These are phyloP conservation scores for Orchesellides sinensis DNA, from an alignment of 2,888 invertebrate species.

Conservation along the genomic window DNA sequence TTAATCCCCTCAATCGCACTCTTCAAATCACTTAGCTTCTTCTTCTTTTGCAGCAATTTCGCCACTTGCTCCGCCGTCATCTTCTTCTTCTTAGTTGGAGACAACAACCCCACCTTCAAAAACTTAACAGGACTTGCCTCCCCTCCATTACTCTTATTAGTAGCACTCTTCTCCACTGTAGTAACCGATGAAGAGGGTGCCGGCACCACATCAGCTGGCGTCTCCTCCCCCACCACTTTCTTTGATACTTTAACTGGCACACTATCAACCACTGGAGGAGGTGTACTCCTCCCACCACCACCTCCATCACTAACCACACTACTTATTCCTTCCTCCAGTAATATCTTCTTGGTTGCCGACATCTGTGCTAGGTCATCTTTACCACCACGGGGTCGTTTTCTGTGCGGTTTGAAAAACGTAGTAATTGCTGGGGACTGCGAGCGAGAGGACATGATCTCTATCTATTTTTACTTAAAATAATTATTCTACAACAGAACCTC, in stretches of 20 bases:
- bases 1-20: conserved; percentile 42
- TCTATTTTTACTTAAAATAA: too few species aligned
- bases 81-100: conserved; percentile 42
- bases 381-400: conserved; percentile 44
- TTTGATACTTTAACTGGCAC: background rate
- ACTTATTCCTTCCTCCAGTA: conserved; percentile 21
- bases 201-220: background rate
- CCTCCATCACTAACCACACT: background rate
- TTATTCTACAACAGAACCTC: too few species aligned
- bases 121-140: conserved; percentile 28
- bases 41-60: conserved; percentile 46
- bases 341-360: conserved; percentile 9
- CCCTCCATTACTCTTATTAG: too few species aligned
- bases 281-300: background rate
- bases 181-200: background rate
- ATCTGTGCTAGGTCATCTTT: conserved; percentile 13
- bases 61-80: conserved; percentile 50
- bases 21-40: conserved; percentile 45
- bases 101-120: conserved; percentile 31
- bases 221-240: background rate
- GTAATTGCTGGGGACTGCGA: conserved; percentile 47
- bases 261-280: background rate
- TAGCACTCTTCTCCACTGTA: too few species aligned
- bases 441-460: conserved; percentile 19
- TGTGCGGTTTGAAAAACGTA: conserved; percentile 46